Base-by-base conservation (phyloP, 2,113 vertebrate genomes). In the Taurulus bubalis region DNA sequence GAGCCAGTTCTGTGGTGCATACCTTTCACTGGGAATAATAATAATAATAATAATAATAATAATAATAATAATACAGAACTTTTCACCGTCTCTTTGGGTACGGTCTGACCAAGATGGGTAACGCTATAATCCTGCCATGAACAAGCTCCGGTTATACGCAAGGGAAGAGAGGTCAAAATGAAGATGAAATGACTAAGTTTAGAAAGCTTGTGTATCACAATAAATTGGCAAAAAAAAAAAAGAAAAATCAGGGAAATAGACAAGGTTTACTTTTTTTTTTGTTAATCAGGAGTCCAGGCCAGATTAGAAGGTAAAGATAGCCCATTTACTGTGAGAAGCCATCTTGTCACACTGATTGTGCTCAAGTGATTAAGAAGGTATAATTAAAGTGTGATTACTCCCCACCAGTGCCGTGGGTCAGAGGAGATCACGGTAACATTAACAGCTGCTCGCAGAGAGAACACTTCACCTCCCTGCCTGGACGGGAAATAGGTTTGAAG, bases 1-100 rank as follows among this genome's bases (percentile, higher is more conserved):
- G 76, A 92, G 94, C 93, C 94, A 93, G 93, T 66, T 85, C 82
- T 93, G 93, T 83, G 90, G 93, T 88, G 87, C 84, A 88, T 93
- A 92, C 75, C 84, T 85, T 92, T 92, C 87, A 89, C 84, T 91
- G 64, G 77, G 82, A 92, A 94, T 89, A 93, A 90, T 88, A 88
- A 90, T 71, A 64, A 4, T 32, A 32, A 32, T 32, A 32, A 32
- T 32, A 32, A 32, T 32, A 32, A 32, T 32, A 32, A 32, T 32
- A 32, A 32, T 32, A 92, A 94, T 89, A 93, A 90, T 88, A 88
- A 90, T 71, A 64, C 85, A 77, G 84, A 90, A 85, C 77, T 87
- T 84, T 90, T 87, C 49, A 86, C 90, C 77, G 89, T 86, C 79
- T 74, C 63, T 91, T 83, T 47, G 75, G 58, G 76, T 64, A 88